Percentiles rank a stretch among this genome's conserved stretches.
These are phyloP conservation scores for Drymonia ruficornis DNA, from an alignment of 2,888 invertebrate genomes.

Conservation along the genomic window DNA sequence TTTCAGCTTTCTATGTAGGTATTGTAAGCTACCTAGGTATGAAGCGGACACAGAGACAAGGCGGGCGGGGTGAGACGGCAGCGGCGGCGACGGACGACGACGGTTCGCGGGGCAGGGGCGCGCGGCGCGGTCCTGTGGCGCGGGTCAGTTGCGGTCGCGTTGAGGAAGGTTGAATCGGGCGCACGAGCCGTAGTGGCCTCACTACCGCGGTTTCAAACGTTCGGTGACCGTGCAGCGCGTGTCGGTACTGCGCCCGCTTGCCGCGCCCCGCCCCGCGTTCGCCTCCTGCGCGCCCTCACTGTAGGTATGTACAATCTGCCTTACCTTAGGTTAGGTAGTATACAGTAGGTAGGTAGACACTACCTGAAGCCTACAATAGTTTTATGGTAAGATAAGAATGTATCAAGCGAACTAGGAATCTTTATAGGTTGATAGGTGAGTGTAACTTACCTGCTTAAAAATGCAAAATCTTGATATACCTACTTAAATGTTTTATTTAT, in stretches of 20 bases:
- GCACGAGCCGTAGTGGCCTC: slow-evolving; percentile 78
- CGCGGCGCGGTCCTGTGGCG: slow-evolving; percentile 58
- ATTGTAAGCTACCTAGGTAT: background rate
- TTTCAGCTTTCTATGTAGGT: background rate
- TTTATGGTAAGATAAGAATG: no score
- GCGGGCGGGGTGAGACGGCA: slow-evolving; percentile 25
- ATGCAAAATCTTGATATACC: no score
- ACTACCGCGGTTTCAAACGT: slow-evolving; percentile 74
- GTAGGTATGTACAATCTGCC: slow-evolving; percentile 18
- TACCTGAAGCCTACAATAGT: background rate
- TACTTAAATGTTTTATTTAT: no score
- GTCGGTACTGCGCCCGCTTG: slow-evolving; percentile 69
- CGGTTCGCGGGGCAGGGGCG: slow-evolving; percentile 19
- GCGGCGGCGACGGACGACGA: slow-evolving; percentile 14
- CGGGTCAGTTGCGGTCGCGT: slow-evolving; percentile 84
- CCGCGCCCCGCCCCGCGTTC: slow-evolving; percentile 45
- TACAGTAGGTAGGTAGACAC: background rate
- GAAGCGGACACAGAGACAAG: slow-evolving; percentile 28
- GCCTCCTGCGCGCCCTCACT: slow-evolving; percentile 48
- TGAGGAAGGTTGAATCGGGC: slow-evolving; percentile 85
- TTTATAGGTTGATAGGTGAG: no score
- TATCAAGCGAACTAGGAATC: no score
- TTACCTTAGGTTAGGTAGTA: no score
- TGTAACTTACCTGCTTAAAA: no score
- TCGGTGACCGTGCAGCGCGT: slow-evolving; percentile 84